Conservation (phyloP, 2,888 invertebrate genomes). For the Diaphora mendica region DNA sequence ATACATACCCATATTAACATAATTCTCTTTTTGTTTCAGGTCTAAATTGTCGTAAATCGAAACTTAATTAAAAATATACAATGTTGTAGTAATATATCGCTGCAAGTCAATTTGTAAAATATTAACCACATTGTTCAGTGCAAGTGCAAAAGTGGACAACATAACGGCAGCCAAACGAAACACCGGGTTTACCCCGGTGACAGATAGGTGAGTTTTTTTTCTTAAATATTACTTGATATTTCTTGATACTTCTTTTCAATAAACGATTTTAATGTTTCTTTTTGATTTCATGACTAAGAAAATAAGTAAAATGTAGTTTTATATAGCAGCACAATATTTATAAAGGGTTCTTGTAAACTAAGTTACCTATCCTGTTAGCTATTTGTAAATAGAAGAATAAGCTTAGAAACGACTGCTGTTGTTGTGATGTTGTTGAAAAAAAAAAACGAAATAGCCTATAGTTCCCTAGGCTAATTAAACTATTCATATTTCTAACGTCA, state of each 20-base stretch:
- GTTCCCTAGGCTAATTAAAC: too few species aligned
- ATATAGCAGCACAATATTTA: background rate
- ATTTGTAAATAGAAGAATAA: too few species aligned
- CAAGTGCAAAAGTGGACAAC: conserved; percentile 78
- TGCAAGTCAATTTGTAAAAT: conserved; percentile 41
- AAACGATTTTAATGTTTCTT: background rate
- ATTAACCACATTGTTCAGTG: conserved; percentile 51
- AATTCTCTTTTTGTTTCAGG: conserved; percentile 71
- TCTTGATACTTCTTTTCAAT: background rate
- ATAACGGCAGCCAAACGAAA: conserved; percentile 65
- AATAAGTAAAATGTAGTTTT: background rate
- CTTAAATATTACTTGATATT: background rate
- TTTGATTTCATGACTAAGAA: background rate
- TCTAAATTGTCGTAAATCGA: conserved; percentile 59
- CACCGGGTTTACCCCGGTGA: conserved; percentile 77
- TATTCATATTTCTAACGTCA: too few species aligned
- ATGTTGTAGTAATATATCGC: conserved; percentile 29
- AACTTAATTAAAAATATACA: conserved; percentile 26
- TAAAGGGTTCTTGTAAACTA: too few species aligned
- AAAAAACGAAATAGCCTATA: too few species aligned
- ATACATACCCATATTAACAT: conserved; percentile 20
- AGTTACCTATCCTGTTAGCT: too few species aligned
- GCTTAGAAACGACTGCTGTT: too few species aligned
- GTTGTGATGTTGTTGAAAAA: too few species aligned
- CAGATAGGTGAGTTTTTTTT: conserved; percentile 71